Evolutionary conservation across 2,797 vertebrate genomes (phyloP).

Genomic region (Sebastes trivittatus): DNA sequence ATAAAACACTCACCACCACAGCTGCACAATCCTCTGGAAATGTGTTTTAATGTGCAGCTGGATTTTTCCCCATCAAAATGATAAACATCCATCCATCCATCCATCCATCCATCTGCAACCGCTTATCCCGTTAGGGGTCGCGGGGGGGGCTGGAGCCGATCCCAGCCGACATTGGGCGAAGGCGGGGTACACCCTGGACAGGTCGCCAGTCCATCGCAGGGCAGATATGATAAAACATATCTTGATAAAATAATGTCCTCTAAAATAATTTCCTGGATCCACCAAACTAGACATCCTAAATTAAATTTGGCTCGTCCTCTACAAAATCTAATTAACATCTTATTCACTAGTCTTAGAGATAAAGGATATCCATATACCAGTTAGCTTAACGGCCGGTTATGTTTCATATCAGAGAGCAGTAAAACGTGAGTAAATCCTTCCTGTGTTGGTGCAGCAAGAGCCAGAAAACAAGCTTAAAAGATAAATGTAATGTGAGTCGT

Average conservation of each 20-base stretch:
- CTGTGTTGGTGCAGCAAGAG: not conserved
- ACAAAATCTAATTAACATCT: not conserved
- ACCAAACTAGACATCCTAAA: not conserved
- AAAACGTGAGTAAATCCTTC: not conserved
- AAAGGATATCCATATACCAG: not conserved
- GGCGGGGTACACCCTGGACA: too few relatives aligned
- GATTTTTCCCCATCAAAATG: not conserved
- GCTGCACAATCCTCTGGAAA: not conserved
- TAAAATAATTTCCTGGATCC: not conserved
- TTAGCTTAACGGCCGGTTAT: not conserved
- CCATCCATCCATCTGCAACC: too few relatives aligned
- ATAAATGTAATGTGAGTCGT: not conserved
- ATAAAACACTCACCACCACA: not conserved
- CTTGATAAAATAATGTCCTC: not conserved
- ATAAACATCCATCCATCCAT: too few relatives aligned
- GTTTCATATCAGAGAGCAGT: not conserved
- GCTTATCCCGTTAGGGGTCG: too few relatives aligned
- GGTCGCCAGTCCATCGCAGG: too few relatives aligned
- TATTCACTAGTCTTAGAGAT: not conserved
- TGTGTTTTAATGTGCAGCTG: not conserved
- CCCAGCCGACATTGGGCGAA: too few relatives aligned
- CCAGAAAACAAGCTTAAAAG: not conserved
- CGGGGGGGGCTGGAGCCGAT: too few relatives aligned
- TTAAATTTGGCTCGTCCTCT: not conserved
- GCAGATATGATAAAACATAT: too few relatives aligned